These are phyloP conservation scores for Bubo blakistoni DNA, from an alignment of 2,113 vertebrate genomes.

Conservation along the genomic window DNA sequence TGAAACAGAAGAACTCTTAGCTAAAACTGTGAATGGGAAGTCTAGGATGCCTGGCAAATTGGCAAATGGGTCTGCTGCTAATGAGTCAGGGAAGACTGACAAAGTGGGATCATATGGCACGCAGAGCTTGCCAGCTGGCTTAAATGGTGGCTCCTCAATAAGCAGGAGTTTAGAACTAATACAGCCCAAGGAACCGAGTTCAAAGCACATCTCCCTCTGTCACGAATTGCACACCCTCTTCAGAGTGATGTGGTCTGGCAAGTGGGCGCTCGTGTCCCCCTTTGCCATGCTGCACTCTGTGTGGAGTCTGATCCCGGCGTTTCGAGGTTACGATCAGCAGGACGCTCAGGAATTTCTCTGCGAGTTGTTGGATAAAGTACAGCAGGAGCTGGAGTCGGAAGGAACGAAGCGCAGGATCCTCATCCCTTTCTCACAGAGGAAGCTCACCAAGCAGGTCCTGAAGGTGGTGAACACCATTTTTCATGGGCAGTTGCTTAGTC, in stretches of 20 bases:
- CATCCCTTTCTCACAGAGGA: constrained; percentile 95
- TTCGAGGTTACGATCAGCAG: constrained; percentile 96
- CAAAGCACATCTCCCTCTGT: constrained; percentile 97
- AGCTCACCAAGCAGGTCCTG: constrained; percentile 97
- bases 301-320: constrained; percentile 96
- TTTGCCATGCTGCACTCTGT: constrained; percentile 99
- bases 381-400: constrained; percentile 96
- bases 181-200: constrained; percentile 90
- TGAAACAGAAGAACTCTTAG: constrained; percentile 92
- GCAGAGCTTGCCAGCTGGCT: constrained; percentile 68
- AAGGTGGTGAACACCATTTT: constrained; percentile 99
- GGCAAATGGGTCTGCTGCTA: constrained; percentile 66
- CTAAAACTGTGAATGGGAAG: constrained; percentile 82
- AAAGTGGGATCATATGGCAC: constrained; percentile 59
- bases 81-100: constrained; percentile 66
- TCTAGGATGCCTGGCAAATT: constrained; percentile 67
- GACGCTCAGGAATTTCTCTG: constrained; percentile 98
- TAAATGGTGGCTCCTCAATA: constrained; percentile 76
- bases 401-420: constrained; percentile 89
- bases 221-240: constrained; percentile 98
- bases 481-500: constrained; percentile 97
- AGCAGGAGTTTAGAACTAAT: constrained; percentile 83
- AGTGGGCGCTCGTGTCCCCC: constrained; percentile 95
- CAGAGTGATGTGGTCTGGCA: constrained; percentile 98
- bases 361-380: constrained; percentile 95